Evolutionary conservation across 2,797 vertebrate genomes (phyloP).

Genomic region (Cirrhinus mrigala): DNA sequence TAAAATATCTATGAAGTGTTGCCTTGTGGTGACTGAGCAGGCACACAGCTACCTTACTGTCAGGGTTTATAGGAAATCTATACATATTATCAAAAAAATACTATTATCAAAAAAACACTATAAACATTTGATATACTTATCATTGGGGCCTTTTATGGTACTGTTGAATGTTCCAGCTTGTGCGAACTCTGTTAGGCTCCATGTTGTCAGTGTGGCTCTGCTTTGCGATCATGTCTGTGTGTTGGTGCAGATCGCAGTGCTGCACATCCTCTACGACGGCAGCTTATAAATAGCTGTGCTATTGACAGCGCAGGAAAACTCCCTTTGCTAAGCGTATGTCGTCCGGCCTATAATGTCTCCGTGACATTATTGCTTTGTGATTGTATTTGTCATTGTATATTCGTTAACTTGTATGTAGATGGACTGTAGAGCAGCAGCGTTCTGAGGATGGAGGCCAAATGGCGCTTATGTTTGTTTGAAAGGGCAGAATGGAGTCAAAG

Average conservation of each 20-base stretch:
- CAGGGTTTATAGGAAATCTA: neutral
- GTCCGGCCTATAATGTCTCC: neutral
- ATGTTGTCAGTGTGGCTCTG: neutral
- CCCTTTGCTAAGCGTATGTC: neutral
- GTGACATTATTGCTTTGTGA: neutral
- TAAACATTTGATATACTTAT: neutral
- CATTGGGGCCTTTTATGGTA: neutral
- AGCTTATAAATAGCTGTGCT: constrained; percentile 36
- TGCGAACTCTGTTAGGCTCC: neutral
- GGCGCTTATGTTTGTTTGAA: neutral
- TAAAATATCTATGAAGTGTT: no score
- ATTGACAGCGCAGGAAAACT: constrained; percentile 15
- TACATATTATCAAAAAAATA: no score
- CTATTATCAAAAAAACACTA: neutral
- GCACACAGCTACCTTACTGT: neutral
- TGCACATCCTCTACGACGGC: constrained; percentile 17
- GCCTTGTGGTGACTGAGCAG: neutral
- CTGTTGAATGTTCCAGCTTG: neutral
- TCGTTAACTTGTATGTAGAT: neutral
- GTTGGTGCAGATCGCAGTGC: neutral
- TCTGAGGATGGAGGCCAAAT: neutral
- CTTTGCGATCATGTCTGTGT: neutral
- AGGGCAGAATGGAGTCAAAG: neutral
- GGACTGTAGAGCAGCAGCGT: neutral
- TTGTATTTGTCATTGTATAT: neutral